Percentiles rank a stretch among this genome's conserved stretches.
Conservation (phyloP, 2,113 vertebrate genomes). For the Ochotona curzoniae region DNA sequence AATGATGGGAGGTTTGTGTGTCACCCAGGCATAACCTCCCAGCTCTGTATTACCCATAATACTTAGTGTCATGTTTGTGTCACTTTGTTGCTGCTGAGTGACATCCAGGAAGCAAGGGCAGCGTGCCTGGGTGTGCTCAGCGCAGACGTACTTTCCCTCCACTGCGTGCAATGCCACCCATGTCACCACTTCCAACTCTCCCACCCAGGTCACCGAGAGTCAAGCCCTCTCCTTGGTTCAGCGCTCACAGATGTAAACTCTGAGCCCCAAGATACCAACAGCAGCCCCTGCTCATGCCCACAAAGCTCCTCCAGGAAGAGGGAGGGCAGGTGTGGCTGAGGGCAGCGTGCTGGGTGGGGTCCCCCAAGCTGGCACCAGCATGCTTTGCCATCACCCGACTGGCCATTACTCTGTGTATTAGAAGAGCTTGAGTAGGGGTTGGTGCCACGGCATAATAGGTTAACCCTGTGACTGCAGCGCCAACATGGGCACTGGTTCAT, state of each 20-base stretch:
- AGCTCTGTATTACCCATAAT: not conserved
- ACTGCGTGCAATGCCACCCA: too few relatives aligned
- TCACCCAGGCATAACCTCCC: not conserved
- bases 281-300: rapidly evolving
- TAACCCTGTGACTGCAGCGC: too few relatives aligned
- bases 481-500: too few relatives aligned
- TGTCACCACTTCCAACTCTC: not conserved
- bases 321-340: not conserved
- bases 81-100: too few relatives aligned
- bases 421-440: too few relatives aligned
- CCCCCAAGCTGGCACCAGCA: rapidly evolving
- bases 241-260: rapidly evolving
- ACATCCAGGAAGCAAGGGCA: not conserved
- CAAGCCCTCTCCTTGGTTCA: not conserved
- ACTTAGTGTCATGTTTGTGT: rapidly evolving
- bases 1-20: rapidly evolving
- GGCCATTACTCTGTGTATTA: too few relatives aligned
- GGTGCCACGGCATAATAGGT: too few relatives aligned
- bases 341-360: too few relatives aligned
- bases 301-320: not conserved
- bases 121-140: not conserved
- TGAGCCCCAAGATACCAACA: not conserved
- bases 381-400: not conserved
- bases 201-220: not conserved
- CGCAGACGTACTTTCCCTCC: not conserved